Base-by-base conservation (phyloP, 2,888 invertebrate genomes). In the Epinotia ramella region DNA sequence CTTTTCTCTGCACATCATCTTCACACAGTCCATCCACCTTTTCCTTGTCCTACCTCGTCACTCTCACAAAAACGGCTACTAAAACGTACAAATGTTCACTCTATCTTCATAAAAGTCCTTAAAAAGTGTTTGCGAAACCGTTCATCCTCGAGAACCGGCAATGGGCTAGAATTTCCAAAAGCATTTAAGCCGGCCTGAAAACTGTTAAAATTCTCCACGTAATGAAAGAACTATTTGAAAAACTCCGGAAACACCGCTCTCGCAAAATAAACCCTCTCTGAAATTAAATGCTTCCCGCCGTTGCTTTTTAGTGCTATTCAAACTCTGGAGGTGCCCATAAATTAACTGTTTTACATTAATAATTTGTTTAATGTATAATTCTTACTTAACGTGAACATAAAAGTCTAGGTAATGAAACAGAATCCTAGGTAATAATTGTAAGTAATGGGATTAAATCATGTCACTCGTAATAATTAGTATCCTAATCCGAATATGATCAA, bases 221-320 rank as follows among this genome's bases (percentile, higher is more conserved):
- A 71, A 76, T 76, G 66, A 76, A 71, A 66, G 71, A 76, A 76
- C 75, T 76, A 76, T 71, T 75, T 46, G 53, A 66, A 62, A 70
- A 76, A 71, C 75, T 66, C 59, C 18, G 66, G 71, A 66, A 75
- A 76, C 71, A 56, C 63, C 53, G 64, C 65, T 74, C 56, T 53
- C 60, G 71, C 66, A 66, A 66, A 76, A 71, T 66, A 70, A 75
- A 71, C 65, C 60, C 57, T 46, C 59, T 69, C 44, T 62, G 44
- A 70, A 70, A 56, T 68, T 66, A 62, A 68, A 60, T 53, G n/a
- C 13, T 69, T 46, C 60, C 46, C 44, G 20, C 33, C 9, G 68
- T 59, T 68, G 44, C 24, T 16, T 68, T 67, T 67, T 67, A 69
- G 69, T 46, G 69, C 60, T n/a, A 40, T 63, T 71, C 16, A 71